phyloP scores from a whole-genome alignment of 37 sponge, comb jelly and placozoan species.

The Axinella damicornis region DNA sequence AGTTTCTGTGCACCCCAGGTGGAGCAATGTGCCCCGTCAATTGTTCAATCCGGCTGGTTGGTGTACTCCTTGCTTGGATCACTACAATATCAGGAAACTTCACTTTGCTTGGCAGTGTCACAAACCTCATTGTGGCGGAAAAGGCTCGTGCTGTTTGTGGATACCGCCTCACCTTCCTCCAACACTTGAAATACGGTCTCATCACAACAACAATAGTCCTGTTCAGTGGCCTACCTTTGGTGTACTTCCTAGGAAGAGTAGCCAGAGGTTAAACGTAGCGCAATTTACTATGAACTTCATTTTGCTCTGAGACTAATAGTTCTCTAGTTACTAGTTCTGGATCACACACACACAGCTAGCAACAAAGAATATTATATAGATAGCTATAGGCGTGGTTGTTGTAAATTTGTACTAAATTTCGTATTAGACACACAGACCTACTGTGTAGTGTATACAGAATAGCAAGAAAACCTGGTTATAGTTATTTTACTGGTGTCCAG shows the following conservation, averaged over 20 bases:
- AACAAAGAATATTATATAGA: no score
- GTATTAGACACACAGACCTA: no score
- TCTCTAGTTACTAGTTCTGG: no score
- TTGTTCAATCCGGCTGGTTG: slow-evolving; percentile 23
- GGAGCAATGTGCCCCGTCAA: slow-evolving; percentile 1
- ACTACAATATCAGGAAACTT: slow-evolving; percentile 62
- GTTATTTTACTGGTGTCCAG: no score
- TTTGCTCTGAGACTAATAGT: no score
- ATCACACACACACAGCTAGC: no score
- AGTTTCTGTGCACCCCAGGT: slow-evolving; percentile 19
- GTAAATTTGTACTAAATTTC: no score
- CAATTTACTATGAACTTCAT: no score
- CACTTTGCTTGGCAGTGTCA: slow-evolving; percentile 55
- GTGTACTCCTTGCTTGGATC: slow-evolving; percentile 57
- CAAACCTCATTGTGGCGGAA: slow-evolving; percentile 68
- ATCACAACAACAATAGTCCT: slow-evolving; percentile 45
- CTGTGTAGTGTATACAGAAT: no score
- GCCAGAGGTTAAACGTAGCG: background rate
- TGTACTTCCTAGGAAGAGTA: slow-evolving; percentile 46
- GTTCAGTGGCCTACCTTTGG: slow-evolving; percentile 46
- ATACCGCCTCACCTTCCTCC: slow-evolving; percentile 44
- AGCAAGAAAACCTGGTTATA: no score
- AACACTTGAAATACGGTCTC: slow-evolving; percentile 39
- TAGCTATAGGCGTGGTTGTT: no score
- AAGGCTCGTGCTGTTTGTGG: slow-evolving; percentile 35